A percentile compares a stretch with the other conserved stretches of the same genome.
phyloP scores from a whole-genome alignment of 2,797 vertebrate species.

The Pelodytes ibericus region DNA sequence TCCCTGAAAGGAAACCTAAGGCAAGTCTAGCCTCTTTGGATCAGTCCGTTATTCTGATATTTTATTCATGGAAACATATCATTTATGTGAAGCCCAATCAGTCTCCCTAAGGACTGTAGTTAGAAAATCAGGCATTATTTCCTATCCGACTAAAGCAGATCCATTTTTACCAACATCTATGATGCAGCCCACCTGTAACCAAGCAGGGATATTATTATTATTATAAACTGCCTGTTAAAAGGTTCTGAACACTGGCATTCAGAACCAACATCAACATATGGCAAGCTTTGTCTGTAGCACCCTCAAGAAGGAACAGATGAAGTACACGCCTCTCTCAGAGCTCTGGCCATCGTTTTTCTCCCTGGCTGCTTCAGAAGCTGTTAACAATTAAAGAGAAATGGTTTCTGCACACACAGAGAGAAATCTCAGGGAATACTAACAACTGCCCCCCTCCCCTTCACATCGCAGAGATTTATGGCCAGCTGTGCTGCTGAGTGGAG shows the following conservation, averaged over 20 bases:
- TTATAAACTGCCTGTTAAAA: too few relatives aligned
- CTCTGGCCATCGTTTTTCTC: conserved; percentile 20
- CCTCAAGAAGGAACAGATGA: background rate
- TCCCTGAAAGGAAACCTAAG: too few relatives aligned
- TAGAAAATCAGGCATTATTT: too few relatives aligned
- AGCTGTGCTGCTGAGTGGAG: conserved; percentile 43
- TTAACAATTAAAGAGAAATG: conserved; percentile 51
- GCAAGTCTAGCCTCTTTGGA: too few relatives aligned
- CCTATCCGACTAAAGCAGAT: too few relatives aligned
- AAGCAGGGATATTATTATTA: background rate
- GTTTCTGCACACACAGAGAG: conserved; percentile 13
- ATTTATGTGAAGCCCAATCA: too few relatives aligned
- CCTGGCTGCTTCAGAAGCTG: conserved; percentile 50
- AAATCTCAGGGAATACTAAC: conserved; percentile 40
- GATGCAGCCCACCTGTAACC: background rate
- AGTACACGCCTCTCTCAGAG: conserved; percentile 9
- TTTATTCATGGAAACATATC: too few relatives aligned
- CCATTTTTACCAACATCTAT: background rate
- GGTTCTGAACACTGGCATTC: background rate
- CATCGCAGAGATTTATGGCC: conserved; percentile 49
- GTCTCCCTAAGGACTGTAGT: too few relatives aligned
- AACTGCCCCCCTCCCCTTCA: conserved; percentile 3
- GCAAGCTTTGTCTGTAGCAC: background rate
- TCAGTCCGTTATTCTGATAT: too few relatives aligned
- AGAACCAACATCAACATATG: background rate